Conservation (phyloP, 2,113 vertebrate genomes). For the Neogobius melanostomus region DNA sequence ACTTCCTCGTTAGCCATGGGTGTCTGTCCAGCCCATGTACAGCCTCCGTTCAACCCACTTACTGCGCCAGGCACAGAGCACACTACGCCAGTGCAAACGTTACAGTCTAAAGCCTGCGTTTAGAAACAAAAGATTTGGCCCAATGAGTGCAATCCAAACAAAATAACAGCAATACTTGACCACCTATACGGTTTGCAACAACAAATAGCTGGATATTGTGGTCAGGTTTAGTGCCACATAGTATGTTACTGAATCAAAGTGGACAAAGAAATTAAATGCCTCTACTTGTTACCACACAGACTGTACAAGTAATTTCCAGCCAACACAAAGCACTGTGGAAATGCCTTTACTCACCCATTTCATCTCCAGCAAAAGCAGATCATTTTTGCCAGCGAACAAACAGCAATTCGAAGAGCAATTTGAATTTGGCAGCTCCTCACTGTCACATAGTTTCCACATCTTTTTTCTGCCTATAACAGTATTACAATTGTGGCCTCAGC, state of each 20-base stretch:
- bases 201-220: no score
- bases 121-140: no score
- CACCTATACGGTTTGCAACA: no score
- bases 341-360: slow-evolving; percentile 66
- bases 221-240: no score
- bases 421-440: slow-evolving; percentile 65
- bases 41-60: no score
- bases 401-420: slow-evolving; percentile 63
- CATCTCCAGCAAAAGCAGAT: slow-evolving; percentile 59
- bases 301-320: slow-evolving; percentile 53
- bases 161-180: no score
- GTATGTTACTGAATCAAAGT: neutral
- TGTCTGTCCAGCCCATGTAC: no score
- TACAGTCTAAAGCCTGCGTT: no score
- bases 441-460: slow-evolving; percentile 85
- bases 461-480: slow-evolving; percentile 71
- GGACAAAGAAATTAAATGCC: neutral
- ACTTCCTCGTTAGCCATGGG: no score
- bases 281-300: slow-evolving; percentile 32
- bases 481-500: slow-evolving; percentile 74
- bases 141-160: no score
- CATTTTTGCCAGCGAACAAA: slow-evolving; percentile 65
- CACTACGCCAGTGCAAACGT: no score
- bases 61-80: no score
- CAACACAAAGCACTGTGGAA: slow-evolving; percentile 56